Conservation (phyloP, 1,140 invertebrate genomes). For the Aphaenogaster ashmeadi region DNA sequence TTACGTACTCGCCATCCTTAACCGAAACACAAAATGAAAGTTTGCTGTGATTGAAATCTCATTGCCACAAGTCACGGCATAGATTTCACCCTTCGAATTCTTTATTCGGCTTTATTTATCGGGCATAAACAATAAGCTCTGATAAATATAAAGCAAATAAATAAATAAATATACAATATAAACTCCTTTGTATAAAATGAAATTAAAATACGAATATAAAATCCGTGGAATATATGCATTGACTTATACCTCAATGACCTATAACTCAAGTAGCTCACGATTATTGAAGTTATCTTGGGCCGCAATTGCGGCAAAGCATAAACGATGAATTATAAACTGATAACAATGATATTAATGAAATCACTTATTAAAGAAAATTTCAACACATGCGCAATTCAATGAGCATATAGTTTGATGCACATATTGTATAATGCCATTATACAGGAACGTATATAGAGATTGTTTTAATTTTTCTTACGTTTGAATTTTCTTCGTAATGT, state of each 20-base stretch:
- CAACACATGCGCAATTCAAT: constrained; percentile 20
- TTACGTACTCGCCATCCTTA: constrained; percentile 38
- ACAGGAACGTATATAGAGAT: not conserved
- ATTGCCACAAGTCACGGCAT: not conserved
- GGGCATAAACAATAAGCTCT: not conserved
- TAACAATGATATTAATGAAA: constrained; percentile 34
- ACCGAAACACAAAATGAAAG: constrained; percentile 26
- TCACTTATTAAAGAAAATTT: constrained; percentile 31
- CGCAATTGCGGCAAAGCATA: not conserved
- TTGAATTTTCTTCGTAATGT: not conserved
- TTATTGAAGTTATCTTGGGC: not conserved
- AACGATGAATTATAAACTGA: constrained; percentile 17
- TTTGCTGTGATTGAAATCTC: not conserved
- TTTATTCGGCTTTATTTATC: not conserved
- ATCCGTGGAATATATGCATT: not conserved
- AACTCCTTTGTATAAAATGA: not conserved
- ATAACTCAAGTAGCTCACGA: not conserved
- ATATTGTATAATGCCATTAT: not conserved
- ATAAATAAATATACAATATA: not conserved
- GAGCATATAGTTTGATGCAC: constrained; percentile 8
- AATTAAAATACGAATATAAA: constrained; percentile 25
- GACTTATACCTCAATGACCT: constrained; percentile 17
- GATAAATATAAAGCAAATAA: not conserved
- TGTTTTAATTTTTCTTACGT: not conserved
- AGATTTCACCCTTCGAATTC: constrained; percentile 9